Percentiles rank a stretch among this genome's conserved stretches.
Evolutionary conservation across 2,797 vertebrate species (phyloP).

Genomic region (Sarcoramphus papa): DNA sequence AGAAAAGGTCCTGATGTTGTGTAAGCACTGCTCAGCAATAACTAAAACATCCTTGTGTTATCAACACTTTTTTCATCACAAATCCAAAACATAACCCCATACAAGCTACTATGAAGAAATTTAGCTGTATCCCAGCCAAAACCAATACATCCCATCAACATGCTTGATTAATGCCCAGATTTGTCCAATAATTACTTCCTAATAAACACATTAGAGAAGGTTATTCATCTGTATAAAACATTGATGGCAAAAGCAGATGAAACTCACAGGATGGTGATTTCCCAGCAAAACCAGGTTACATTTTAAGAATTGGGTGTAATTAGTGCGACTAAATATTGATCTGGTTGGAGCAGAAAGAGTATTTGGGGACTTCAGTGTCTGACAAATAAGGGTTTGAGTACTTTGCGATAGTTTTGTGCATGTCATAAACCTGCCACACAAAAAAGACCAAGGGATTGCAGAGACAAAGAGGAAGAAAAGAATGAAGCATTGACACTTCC

Average conservation of each 20-base stretch:
- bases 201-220: background rate
- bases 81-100: too few species aligned
- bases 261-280: background rate
- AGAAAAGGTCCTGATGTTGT: too few species aligned
- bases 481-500: background rate
- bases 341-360: background rate
- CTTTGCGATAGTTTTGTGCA: background rate
- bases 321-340: background rate
- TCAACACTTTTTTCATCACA: too few species aligned
- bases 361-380: background rate
- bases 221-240: background rate
- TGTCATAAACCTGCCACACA: background rate
- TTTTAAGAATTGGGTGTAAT: background rate
- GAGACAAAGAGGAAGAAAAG: background rate
- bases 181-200: background rate
- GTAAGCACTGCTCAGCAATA: too few species aligned
- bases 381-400: background rate
- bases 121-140: background rate
- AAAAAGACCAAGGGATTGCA: background rate
- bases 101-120: background rate
- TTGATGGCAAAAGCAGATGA: background rate
- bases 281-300: background rate
- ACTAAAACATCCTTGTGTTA: too few species aligned
- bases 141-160: background rate
- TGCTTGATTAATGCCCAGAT: background rate